Base-by-base conservation (phyloP, 2,888 invertebrate genomes). In the Baronia brevicornis region DNA sequence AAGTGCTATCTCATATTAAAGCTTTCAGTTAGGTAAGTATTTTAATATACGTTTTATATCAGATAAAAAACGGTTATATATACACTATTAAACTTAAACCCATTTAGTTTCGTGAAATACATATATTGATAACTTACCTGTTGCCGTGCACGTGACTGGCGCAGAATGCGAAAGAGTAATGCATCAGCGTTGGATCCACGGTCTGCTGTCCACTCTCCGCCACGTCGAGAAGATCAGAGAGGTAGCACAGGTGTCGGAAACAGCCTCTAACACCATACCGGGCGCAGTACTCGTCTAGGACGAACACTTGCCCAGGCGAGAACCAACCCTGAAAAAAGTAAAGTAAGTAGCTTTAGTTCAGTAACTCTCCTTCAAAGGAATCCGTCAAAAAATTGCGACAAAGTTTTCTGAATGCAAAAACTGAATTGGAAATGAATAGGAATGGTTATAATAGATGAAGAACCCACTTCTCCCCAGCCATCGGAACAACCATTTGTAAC, bases 71-170 rank as follows among this genome's bases (percentile, higher is more conserved):
- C n/a, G n/a, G n/a, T n/a, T n/a, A n/a, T n/a, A n/a, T n/a, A n/a
- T n/a, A n/a, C n/a, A n/a, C n/a, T n/a, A n/a, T n/a, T n/a, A n/a
- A n/a, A n/a, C n/a, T n/a, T n/a, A n/a, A n/a, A n/a, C n/a, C n/a
- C n/a, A n/a, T n/a, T n/a, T n/a, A n/a, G n/a, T n/a, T n/a, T n/a
- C n/a, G n/a, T n/a, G n/a, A 33, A 24, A 6, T 13, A 26, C 26
- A 36, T 17, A 19, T 20, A n/a, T 28, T 21, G 20, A 26, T 14
- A n/a, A 36, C 41, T 43, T 87, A 96, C 96, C 96, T 93, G 87
- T 98, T 99, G 46, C 99, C 99, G 70, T 98, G 97, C 5, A 99
- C 98, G 78, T 99, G 99, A 56, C 96, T 97, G 32, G 98, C 98
- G 84, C 99, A 99, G 86, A 98, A 99, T 24, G 98, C 98, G 84